Evolutionary conservation across 2,113 vertebrate genomes (phyloP).

Genomic region (Prionailurus viverrinus): DNA sequence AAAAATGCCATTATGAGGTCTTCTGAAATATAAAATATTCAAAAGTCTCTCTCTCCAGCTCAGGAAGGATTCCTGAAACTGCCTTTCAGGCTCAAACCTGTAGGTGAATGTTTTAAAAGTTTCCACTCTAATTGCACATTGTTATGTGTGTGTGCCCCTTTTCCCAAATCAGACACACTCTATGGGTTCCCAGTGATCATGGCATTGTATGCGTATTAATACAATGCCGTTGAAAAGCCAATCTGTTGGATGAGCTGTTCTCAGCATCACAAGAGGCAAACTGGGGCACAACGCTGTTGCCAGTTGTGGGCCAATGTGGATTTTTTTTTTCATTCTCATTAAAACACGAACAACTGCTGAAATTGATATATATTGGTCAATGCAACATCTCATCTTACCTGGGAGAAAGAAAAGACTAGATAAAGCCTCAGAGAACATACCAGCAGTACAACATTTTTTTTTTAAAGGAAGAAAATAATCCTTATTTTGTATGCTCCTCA

Average conservation of each 20-base stretch:
- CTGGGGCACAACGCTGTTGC: accelerated
- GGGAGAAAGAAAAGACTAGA: not conserved
- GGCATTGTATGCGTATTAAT: not conserved
- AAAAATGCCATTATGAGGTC: constrained; percentile 29
- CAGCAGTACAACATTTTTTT: not conserved
- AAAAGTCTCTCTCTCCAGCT: not conserved
- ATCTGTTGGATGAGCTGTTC: constrained; percentile 25
- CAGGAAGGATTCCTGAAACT: constrained; percentile 31
- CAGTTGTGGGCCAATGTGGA: not conserved
- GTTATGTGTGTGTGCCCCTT: not conserved
- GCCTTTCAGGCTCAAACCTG: not conserved
- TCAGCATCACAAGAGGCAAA: not conserved
- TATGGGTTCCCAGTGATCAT: not conserved
- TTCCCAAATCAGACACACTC: not conserved
- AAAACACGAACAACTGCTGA: not conserved
- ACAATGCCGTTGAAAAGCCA: not conserved
- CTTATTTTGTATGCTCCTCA: not conserved
- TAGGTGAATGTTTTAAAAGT: not conserved
- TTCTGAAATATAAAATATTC: constrained; percentile 61
- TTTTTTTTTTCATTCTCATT: not conserved
- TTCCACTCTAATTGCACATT: not conserved
- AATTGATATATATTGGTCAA: not conserved
- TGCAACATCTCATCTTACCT: not conserved
- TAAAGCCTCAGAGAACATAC: not conserved
- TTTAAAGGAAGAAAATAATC: not conserved